Percentiles rank a stretch among this genome's conserved stretches.
Evolutionary conservation across 2,797 vertebrate species (phyloP).

Genomic region (Micrastur ruficollis): DNA sequence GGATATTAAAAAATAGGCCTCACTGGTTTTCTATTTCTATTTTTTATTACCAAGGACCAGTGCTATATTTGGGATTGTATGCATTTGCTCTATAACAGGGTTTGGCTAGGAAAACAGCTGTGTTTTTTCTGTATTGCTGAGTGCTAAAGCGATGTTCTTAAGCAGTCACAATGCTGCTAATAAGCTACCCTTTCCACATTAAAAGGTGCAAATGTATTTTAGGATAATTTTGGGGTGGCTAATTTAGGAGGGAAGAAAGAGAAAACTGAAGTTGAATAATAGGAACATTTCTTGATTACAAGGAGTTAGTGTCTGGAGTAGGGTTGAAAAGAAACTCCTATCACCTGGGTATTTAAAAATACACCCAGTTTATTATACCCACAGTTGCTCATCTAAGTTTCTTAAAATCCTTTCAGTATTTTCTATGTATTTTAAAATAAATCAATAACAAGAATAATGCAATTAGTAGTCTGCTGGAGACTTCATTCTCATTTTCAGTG

Average conservation of each 20-base stretch:
- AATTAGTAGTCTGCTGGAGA: neutral
- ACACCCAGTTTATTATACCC: neutral
- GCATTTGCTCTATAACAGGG: neutral
- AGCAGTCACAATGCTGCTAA: neutral
- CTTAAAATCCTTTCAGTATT: neutral
- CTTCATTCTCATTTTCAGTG: neutral
- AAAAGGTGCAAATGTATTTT: neutral
- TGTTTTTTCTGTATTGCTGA: neutral
- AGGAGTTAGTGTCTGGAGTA: neutral
- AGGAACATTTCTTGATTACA: neutral
- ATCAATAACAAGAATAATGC: neutral
- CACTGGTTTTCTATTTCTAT: neutral
- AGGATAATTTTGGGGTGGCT: neutral
- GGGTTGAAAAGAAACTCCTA: neutral
- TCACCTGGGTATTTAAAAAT: neutral
- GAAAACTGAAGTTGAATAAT: neutral
- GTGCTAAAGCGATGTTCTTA: neutral
- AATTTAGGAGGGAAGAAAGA: neutral
- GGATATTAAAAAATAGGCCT: neutral
- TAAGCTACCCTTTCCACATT: neutral
- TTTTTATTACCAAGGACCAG: neutral
- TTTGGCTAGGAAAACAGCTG: neutral
- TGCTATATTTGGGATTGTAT: neutral
- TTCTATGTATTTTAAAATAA: neutral
- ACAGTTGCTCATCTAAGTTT: neutral